Conservation (phyloP, 2,888 invertebrate genomes). For the Scaptodrosophila latifasciaeformis region DNA sequence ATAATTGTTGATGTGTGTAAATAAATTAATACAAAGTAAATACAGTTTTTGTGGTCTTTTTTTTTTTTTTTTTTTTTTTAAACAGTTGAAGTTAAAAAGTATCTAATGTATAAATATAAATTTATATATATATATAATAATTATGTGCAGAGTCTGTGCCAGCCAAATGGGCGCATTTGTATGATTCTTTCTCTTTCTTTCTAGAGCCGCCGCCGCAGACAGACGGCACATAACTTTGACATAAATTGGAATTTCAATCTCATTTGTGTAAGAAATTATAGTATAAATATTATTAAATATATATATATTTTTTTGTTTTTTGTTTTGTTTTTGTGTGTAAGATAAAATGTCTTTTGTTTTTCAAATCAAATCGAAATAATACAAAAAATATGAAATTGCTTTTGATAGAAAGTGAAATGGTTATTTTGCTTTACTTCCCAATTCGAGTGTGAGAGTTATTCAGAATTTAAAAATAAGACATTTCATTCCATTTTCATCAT, state of each 20-base stretch:
- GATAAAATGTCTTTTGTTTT: slow-evolving; percentile 18
- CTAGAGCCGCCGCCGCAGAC: too few species aligned
- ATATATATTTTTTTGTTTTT: too few species aligned
- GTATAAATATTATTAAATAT: too few species aligned
- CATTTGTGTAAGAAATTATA: not conserved
- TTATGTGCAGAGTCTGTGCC: not conserved
- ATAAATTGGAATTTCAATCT: slow-evolving; percentile 45
- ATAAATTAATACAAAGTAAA: slow-evolving; percentile 65
- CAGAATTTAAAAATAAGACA: too few species aligned
- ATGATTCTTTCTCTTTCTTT: not conserved
- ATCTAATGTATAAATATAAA: too few species aligned
- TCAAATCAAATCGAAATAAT: not conserved
- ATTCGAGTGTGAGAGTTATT: too few species aligned
- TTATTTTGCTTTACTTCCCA: too few species aligned
- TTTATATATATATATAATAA: slow-evolving; percentile 25
- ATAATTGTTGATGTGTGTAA: slow-evolving; percentile 26
- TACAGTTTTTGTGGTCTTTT: slow-evolving; percentile 59
- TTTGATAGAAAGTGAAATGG: too few species aligned
- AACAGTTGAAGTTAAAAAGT: too few species aligned
- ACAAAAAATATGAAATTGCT: not conserved
- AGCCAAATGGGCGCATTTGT: not conserved
- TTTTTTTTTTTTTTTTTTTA: too few species aligned
- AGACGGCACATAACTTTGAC: slow-evolving; percentile 17
- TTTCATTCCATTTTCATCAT: slow-evolving; percentile 2
- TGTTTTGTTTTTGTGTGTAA: too few species aligned